Percentiles rank a stretch among this genome's conserved stretches.
These are phyloP conservation scores for Atherix ibis DNA, from an alignment of 2,888 invertebrate genomes.

Conservation along the genomic window DNA sequence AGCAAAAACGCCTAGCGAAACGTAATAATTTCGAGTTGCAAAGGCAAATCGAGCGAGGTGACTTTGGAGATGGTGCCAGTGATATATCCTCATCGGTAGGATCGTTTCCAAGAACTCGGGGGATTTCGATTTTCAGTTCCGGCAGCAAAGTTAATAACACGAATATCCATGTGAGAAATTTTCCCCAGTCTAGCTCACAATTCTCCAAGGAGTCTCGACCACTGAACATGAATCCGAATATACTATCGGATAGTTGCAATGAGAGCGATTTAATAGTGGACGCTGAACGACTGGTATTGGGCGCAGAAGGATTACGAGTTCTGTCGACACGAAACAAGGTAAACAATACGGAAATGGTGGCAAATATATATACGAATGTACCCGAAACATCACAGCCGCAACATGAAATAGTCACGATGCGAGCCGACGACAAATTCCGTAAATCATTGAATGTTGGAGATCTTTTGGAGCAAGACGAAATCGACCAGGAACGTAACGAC, in stretches of 20 bases:
- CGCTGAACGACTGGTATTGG: slow-evolving; percentile 28
- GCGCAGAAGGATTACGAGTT: slow-evolving; percentile 25
- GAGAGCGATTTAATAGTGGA: slow-evolving; percentile 33
- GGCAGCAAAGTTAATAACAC: slow-evolving; percentile 69
- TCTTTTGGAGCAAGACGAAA: slow-evolving; percentile 25
- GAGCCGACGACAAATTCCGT: slow-evolving; percentile 21
- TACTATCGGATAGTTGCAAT: slow-evolving; percentile 44
- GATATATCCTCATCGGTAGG: slow-evolving; percentile 36
- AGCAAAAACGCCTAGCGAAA: slow-evolving; percentile 59
- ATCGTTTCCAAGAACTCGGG: slow-evolving; percentile 35
- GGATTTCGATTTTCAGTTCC: slow-evolving; percentile 42
- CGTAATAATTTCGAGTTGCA: slow-evolving; percentile 50
- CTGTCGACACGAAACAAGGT: slow-evolving; percentile 24
- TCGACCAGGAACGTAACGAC: slow-evolving; percentile 19
- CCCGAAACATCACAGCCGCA: slow-evolving; percentile 45
- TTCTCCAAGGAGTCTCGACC: slow-evolving; percentile 21
- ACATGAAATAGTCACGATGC: slow-evolving; percentile 35
- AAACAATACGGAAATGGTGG: slow-evolving; percentile 27
- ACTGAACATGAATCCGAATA: slow-evolving; percentile 44
- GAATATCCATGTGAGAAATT: slow-evolving; percentile 45
- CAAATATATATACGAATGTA: slow-evolving; percentile 48
- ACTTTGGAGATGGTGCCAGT: slow-evolving; percentile 35
- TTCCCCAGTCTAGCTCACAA: slow-evolving; percentile 9
- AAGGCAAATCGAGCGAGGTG: slow-evolving; percentile 38
- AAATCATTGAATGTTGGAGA: slow-evolving; percentile 21